Evolutionary conservation across 1,140 invertebrate genomes (phyloP).

Genomic region (Halyomorpha halys): DNA sequence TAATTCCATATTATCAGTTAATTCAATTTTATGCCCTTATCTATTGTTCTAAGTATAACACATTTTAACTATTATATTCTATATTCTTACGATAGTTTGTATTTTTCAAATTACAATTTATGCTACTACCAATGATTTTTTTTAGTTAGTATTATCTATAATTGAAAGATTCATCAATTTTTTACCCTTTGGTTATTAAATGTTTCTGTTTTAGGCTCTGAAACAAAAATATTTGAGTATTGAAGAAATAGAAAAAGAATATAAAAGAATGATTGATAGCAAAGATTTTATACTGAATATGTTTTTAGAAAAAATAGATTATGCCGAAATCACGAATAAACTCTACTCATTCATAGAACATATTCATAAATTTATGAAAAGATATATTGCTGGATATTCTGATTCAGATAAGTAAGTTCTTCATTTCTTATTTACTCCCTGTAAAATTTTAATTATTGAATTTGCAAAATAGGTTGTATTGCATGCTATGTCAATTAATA

Average conservation of each 20-base stretch:
- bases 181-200: no score
- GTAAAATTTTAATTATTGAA: background rate
- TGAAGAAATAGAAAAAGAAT: conserved; percentile 38
- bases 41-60: no score
- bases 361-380: conserved; percentile 56
- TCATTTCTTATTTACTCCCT: no score
- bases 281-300: conserved; percentile 40
- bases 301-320: conserved; percentile 43
- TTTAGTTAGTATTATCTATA: no score
- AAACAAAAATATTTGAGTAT: conserved; percentile 33
- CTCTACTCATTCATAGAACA: conserved; percentile 50
- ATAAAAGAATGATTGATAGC: conserved; percentile 39
- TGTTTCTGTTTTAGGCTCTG: conserved; percentile 28
- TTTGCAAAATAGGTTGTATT: background rate
- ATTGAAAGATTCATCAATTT: no score
- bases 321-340: conserved; percentile 40
- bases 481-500: no score
- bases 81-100: no score
- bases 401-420: background rate
- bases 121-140: no score
- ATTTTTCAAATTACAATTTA: no score
- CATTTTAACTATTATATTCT: no score
- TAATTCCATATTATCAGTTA: no score
- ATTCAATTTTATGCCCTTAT: no score
- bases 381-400: conserved; percentile 41